A percentile compares a stretch with the other conserved stretches of the same genome.
These are phyloP conservation scores for Hormiphora californensis DNA, from an alignment of 37 sponge, comb jelly and placozoan genomes.

Conservation along the genomic window DNA sequence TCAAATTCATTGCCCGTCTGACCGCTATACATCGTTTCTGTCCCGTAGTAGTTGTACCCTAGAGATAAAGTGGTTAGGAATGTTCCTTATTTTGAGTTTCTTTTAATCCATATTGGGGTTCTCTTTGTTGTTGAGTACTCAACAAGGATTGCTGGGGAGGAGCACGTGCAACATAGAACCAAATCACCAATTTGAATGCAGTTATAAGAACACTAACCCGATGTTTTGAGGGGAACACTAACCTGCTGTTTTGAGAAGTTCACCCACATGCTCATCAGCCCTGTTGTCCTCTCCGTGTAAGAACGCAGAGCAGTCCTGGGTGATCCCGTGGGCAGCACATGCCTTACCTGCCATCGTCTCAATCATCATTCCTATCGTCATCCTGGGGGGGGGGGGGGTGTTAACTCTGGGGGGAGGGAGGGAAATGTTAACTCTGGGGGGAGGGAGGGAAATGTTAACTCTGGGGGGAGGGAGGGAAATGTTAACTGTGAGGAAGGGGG, in stretches of 20 bases:
- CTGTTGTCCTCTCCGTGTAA: slow-evolving; percentile 78
- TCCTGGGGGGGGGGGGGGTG: slow-evolving; percentile 61
- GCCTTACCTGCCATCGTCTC: slow-evolving; percentile 98
- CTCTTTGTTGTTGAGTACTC: neutral
- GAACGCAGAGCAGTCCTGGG: slow-evolving; percentile 91
- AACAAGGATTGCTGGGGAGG: neutral
- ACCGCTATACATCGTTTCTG: slow-evolving; percentile 91
- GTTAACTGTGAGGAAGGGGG: no score
- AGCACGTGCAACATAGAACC: neutral
- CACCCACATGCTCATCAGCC: slow-evolving; percentile 79
- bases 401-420: no score
- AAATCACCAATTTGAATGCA: neutral
- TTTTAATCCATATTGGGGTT: neutral
- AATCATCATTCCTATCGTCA: slow-evolving; percentile 99
- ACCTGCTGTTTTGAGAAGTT: slow-evolving; percentile 71
- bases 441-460: no score
- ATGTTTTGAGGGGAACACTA: neutral
- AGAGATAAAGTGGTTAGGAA: neutral
- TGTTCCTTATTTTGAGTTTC: no score
- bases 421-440: no score
- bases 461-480: no score
- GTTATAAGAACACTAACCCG: neutral
- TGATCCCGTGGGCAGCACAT: slow-evolving; percentile 74
- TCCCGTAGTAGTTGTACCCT: slow-evolving; percentile 98
- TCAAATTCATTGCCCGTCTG: slow-evolving; percentile 87